Base-by-base conservation (phyloP, 2,797 vertebrate genomes). In the Oreochromis grahami region DNA sequence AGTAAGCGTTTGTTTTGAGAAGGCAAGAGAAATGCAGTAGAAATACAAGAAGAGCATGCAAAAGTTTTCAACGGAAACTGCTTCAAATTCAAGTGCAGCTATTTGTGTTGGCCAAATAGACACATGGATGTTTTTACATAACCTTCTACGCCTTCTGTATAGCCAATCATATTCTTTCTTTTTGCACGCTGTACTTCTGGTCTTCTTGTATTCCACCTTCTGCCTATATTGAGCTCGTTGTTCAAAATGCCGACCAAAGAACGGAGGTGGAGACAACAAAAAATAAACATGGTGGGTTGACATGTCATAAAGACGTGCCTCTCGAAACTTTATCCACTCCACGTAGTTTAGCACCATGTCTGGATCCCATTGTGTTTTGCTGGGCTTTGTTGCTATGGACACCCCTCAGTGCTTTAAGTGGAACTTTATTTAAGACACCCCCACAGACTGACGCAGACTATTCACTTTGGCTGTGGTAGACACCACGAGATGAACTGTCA, bases 351-450 rank as follows among this genome's bases (percentile, higher is more conserved):
- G 38, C 45, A 50, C 17, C 17, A 2, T 13, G 34, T 68, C 48
- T 32, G 60, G 26, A 68, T 81, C n/a, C 45, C 48, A 10, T 34
- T 86, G 17, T 72, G 32, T 76, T 52, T 60, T 53, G 29, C 79
- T 51, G 29, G 55, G 21, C 12, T 36, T 65, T 91, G 86, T 86
- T 93, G 85, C 83, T 80, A 84, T 88, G 81, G 89, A 86, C 78
- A 91, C 87, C 36, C 36, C 51, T 76, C 55, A 14, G 14, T 32
- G 17, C 45, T 82, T 72, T 80, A 45, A 76, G 51, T 77, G 78
- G 83, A 77, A 76, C 68, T 77, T 82, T 72, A 80, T 84, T 81
- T 79, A 55, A 84, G 52, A 52, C 74, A 38, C 63, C 43, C 58
- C 13, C 15, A 55, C 43, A 84, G 78, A 80, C 43, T 56, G 78